Conservation (phyloP, 2,113 vertebrate species). For the Sebastes schlegelii region DNA sequence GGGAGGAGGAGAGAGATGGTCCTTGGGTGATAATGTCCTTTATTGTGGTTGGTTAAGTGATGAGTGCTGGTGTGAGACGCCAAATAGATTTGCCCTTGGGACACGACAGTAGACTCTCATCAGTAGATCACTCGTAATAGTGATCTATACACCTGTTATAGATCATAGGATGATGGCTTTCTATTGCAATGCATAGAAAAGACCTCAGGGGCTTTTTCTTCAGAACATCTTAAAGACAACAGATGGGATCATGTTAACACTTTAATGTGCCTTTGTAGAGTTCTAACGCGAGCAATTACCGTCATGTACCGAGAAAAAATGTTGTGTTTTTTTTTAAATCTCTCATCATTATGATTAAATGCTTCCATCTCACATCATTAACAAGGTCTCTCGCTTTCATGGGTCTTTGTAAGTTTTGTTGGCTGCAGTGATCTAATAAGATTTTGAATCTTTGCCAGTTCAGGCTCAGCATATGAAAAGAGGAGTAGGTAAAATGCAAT, state of each 20-base stretch:
- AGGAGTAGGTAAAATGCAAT: conserved; percentile 33
- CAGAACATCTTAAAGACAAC: conserved; percentile 25
- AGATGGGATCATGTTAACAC: conserved; percentile 17
- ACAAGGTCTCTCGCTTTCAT: conserved; percentile 41
- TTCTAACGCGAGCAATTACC: conserved; percentile 35
- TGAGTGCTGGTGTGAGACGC: conserved; percentile 38
- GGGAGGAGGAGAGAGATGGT: conserved; percentile 49
- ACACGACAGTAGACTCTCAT: conserved; percentile 21
- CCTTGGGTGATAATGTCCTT: conserved; percentile 66
- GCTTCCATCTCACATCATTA: conserved; percentile 50
- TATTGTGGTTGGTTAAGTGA: conserved; percentile 59
- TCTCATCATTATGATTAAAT: conserved; percentile 61
- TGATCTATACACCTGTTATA: conserved; percentile 28
- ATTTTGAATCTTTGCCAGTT: conserved; percentile 40
- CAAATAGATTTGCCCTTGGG: conserved; percentile 57
- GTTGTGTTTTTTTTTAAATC: conserved; percentile 34
- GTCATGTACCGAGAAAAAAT: conserved; percentile 23
- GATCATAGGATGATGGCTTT: conserved; percentile 29
- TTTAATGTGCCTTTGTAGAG: conserved; percentile 45
- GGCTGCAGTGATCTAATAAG: conserved; percentile 44
- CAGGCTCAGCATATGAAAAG: not conserved
- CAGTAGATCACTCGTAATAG: conserved; percentile 29
- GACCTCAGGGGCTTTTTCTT: conserved; percentile 23
- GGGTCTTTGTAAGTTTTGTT: conserved; percentile 45
- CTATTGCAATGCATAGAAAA: conserved; percentile 25